Evolutionary conservation across 2,888 invertebrate species (phyloP).

Genomic region (Leptopilina myrica): DNA sequence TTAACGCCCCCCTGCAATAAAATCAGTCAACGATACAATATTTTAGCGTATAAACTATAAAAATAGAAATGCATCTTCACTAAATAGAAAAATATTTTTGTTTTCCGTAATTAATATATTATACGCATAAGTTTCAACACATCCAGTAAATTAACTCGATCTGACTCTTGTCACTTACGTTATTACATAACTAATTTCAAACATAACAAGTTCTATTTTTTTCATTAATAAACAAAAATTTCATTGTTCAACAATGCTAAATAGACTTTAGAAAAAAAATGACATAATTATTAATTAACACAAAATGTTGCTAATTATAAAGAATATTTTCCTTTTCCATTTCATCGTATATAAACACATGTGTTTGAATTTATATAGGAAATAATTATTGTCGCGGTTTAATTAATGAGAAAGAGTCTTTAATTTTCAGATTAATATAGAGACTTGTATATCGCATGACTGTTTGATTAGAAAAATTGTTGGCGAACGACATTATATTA

Average conservation of each 20-base stretch:
- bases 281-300: too few species aligned
- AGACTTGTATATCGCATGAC: not conserved
- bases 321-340: too few species aligned
- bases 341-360: too few species aligned
- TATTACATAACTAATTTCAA: not conserved
- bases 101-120: not conserved
- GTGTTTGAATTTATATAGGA: too few species aligned
- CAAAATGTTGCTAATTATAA: too few species aligned
- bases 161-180: not conserved
- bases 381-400: too few species aligned
- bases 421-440: not conserved
- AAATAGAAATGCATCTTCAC: not conserved
- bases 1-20: not conserved
- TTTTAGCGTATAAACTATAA: not conserved
- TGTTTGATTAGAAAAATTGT: not conserved
- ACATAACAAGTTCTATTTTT: not conserved
- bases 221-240: not conserved
- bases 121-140: too few species aligned
- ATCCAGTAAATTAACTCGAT: not conserved
- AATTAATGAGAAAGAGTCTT: not conserved
- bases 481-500: constrained; percentile 45
- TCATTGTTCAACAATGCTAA: not conserved
- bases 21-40: not conserved
- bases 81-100: not conserved
- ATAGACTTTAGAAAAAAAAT: not conserved